A percentile compares a stretch with the other conserved stretches of the same genome.
Conservation (phyloP, 2,888 invertebrate species). For the Lissonota sp. region DNA sequence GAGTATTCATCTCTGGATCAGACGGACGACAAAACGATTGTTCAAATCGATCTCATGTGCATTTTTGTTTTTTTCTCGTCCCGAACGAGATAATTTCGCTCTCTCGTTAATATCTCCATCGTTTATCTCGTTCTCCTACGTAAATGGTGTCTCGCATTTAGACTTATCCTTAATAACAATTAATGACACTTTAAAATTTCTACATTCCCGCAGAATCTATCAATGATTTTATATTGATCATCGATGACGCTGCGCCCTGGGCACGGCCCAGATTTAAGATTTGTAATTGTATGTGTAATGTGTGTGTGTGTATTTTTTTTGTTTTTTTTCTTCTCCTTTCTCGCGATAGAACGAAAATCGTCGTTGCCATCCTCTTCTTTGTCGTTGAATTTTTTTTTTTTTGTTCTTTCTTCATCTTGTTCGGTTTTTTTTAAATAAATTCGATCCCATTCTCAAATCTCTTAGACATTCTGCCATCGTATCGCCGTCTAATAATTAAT, state of each 20-base stretch:
- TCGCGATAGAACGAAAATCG: conserved; percentile 67
- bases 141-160: conserved; percentile 71
- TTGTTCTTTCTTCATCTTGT: conserved; percentile 52
- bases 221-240: conserved; percentile 61
- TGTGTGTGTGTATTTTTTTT: conserved; percentile 17
- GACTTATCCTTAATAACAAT: conserved; percentile 80
- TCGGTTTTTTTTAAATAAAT: conserved; percentile 70
- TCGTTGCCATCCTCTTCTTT: conserved; percentile 58
- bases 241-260: conserved; percentile 74
- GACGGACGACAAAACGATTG: conserved; percentile 68
- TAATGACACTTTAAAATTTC: conserved; percentile 82
- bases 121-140: conserved; percentile 23
- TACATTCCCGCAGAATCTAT: conserved; percentile 78
- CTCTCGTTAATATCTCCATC: conserved; percentile 59
- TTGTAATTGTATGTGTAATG: conserved; percentile 36
- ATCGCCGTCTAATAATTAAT: conserved; percentile 65
- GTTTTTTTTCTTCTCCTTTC: conserved; percentile 15
- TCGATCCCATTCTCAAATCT: conserved; percentile 75
- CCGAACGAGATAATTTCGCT: conserved; percentile 62
- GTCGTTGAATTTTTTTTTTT: conserved; percentile 49
- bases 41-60: conserved; percentile 60
- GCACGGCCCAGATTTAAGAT: conserved; percentile 76
- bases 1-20: conserved; percentile 74
- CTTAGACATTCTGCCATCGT: conserved; percentile 73
- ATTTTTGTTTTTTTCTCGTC: conserved; percentile 33